Base-by-base conservation (phyloP, 2,113 vertebrate species). In the Cheirogaleus medius region DNA sequence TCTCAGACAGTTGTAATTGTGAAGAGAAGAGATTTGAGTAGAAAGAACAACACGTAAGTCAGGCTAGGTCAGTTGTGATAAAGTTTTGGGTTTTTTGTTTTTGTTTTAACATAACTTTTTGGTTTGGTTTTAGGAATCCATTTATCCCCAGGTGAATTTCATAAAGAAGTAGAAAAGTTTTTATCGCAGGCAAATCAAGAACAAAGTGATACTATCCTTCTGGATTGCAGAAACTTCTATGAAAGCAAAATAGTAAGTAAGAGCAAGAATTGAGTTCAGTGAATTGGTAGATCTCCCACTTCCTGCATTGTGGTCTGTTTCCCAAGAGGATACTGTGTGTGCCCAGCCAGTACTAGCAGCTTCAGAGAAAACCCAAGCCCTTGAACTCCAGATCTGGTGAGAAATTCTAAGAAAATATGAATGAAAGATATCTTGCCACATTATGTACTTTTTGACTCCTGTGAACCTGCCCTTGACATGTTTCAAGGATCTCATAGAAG, bases 191-290 rank as follows among this genome's bases (percentile, higher is more conserved):
- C 92, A 76, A 97, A 98, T 89, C 86, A 98, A 96, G 98, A 96
- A 32, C 96, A 98, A 92, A 98, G 44, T 0, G 98, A 99, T 98
- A 99, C 99, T 81, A 94, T 99, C 96, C 98, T 99, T 56, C 97
- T 99, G 95, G 99, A 99, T 98, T 99, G 99, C 97, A 99, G 99
- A 93, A 99, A 99, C 98, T 99, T 99, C 98, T 99, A 99, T 83
- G 99, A 99, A 98, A 99, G 99, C 98, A 99, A 99, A 99, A 99
- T 99, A 97, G 99, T 99, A 98, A 98, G 99, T 99, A 77, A 91
- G 52, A 87, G 78, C 18, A 69, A 88, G 80, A 49, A 23, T 32
- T 71, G 64, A 74, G 82, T 49, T 87, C 49, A 39, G 5, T 49
- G 71, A 76, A 92, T 71, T 52, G 52, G 32, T 32, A 34, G 49